Conservation (phyloP, 2,797 vertebrate genomes). For the Artibeus jamaicensis region DNA sequence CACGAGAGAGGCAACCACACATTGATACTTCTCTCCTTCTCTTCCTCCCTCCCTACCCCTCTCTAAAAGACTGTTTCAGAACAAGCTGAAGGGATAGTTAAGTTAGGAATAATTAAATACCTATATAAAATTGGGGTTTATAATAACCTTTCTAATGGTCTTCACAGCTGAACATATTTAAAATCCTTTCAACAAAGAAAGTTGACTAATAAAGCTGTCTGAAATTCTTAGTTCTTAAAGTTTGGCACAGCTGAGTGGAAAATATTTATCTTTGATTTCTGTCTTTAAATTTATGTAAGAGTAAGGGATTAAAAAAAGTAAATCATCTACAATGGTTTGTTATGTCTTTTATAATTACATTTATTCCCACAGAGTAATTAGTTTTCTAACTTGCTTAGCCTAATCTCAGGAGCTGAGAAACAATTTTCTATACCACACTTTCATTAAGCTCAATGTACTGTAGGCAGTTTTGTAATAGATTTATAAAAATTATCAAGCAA, state of each 20-base stretch:
- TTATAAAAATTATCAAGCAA: conserved; percentile 64
- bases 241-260: background rate
- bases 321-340: conserved; percentile 17
- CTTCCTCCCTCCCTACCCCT: no score
- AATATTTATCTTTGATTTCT: conserved; percentile 28
- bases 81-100: background rate
- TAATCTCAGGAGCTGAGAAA: conserved; percentile 58
- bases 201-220: background rate
- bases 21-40: no score
- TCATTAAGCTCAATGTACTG: conserved; percentile 60
- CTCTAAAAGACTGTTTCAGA: background rate
- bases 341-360: conserved; percentile 15
- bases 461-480: conserved; percentile 54
- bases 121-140: background rate
- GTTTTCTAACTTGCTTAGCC: conserved; percentile 8
- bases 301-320: background rate
- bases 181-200: background rate
- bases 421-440: conserved; percentile 38
- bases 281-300: background rate
- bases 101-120: background rate
- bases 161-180: background rate
- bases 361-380: conserved; percentile 32
- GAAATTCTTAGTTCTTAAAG: background rate
- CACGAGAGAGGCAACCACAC: no score
- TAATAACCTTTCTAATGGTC: background rate